These are phyloP conservation scores for Aphelocoma californica DNA, from an alignment of 2,797 vertebrate genomes.

Conservation along the genomic window DNA sequence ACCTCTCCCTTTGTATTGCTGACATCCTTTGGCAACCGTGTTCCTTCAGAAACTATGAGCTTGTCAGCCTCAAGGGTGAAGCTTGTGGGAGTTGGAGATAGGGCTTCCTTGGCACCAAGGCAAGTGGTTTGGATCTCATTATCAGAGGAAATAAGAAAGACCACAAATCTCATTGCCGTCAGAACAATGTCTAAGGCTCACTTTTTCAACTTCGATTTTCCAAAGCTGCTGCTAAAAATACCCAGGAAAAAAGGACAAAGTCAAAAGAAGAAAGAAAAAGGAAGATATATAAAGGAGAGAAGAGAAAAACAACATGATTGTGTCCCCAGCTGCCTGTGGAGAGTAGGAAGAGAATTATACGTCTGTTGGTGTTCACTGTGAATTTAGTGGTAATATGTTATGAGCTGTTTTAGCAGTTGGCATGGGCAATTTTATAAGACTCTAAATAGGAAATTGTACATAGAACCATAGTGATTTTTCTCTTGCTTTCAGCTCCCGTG, in stretches of 20 bases:
- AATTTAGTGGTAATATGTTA: not conserved
- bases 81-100: not conserved
- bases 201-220: not conserved
- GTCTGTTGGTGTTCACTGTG: not conserved
- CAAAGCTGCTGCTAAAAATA: not conserved
- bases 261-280: not conserved
- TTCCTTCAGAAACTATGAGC: not conserved
- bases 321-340: not conserved
- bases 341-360: not conserved
- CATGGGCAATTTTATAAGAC: not conserved
- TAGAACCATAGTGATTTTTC: not conserved
- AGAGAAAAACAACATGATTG: not conserved
- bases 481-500: not conserved
- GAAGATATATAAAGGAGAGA: not conserved
- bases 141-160: not conserved
- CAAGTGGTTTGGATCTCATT: not conserved
- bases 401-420: not conserved
- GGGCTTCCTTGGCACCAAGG: not conserved
- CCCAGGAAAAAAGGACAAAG: not conserved
- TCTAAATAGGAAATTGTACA: not conserved
- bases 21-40: not conserved
- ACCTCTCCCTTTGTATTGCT: not conserved
- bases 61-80: slow-evolving; percentile 31
- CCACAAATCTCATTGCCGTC: not conserved
- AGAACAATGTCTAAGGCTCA: not conserved